Evolutionary conservation across 2,888 invertebrate genomes (phyloP).

Genomic region (Mycalesis mineus): DNA sequence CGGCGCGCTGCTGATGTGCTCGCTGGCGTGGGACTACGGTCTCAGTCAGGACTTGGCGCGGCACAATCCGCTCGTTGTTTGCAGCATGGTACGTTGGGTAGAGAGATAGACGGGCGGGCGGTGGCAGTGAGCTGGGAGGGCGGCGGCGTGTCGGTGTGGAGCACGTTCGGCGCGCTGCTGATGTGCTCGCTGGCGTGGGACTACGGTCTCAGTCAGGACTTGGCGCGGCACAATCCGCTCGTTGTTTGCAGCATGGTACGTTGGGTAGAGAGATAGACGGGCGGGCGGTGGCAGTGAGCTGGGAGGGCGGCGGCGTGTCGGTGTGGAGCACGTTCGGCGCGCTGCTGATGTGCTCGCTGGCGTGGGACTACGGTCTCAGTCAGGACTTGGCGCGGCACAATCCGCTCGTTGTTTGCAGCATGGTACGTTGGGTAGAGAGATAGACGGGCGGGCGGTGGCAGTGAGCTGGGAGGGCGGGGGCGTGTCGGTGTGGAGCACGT

Average conservation of each 20-base stretch:
- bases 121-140: conserved; percentile 92
- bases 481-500: conserved; percentile 97
- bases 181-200: conserved; percentile 94
- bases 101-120: conserved; percentile 80
- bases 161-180: conserved; percentile 96
- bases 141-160: conserved; percentile 96
- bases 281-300: conserved; percentile 88
- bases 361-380: conserved; percentile 92
- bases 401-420: conserved; percentile 83
- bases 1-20: conserved; percentile 94
- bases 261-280: conserved; percentile 69
- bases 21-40: conserved; percentile 93
- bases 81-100: conserved; percentile 78
- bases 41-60: conserved; percentile 84
- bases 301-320: conserved; percentile 94
- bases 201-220: conserved; percentile 88
- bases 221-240: conserved; percentile 84
- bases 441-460: conserved; percentile 86
- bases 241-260: conserved; percentile 82
- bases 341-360: conserved; percentile 90
- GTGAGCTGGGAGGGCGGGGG: conserved; percentile 94
- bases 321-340: conserved; percentile 99
- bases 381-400: conserved; percentile 84
- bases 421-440: conserved; percentile 66
- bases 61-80: conserved; percentile 84